Evolutionary conservation across 2,113 vertebrate species (phyloP).

Genomic region (Tiliqua scincoides): DNA sequence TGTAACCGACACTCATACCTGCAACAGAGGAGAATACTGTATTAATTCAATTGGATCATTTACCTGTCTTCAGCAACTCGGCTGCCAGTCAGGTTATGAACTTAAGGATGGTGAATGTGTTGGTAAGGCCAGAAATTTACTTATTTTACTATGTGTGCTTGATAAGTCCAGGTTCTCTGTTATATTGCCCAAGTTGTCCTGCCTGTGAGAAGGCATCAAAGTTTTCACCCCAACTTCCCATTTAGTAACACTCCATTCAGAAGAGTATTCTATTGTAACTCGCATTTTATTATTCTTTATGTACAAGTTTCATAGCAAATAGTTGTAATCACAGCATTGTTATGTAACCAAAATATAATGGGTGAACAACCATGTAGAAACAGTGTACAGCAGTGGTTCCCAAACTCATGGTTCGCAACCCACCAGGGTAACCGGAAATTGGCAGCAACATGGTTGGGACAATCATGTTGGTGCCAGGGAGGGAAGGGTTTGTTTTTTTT

Average conservation of each 20-base stretch:
- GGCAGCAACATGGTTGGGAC: too few species aligned
- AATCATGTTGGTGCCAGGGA: too few species aligned
- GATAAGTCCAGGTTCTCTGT: background rate
- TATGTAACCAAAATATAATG: background rate
- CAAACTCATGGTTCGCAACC: too few species aligned
- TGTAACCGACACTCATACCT: slow-evolving; percentile 82
- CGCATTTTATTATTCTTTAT: background rate
- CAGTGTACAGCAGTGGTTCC: background rate
- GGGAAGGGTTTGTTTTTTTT: too few species aligned
- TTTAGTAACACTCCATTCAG: background rate
- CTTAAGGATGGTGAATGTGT: slow-evolving; percentile 81
- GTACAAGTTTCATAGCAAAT: background rate
- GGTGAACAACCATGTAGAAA: background rate
- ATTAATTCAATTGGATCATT: slow-evolving; percentile 89
- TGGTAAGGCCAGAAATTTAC: slow-evolving; percentile 74
- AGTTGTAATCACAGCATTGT: background rate
- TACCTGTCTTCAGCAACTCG: slow-evolving; percentile 81
- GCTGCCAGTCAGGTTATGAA: slow-evolving; percentile 83
- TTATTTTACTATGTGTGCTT: background rate
- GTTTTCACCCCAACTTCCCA: background rate
- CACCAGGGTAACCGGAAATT: too few species aligned
- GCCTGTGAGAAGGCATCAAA: background rate
- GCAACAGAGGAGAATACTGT: slow-evolving; percentile 82
- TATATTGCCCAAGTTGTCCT: background rate
- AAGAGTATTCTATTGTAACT: background rate